Conservation (phyloP, 2,113 vertebrate genomes). For the Carettochelys insculpta region DNA sequence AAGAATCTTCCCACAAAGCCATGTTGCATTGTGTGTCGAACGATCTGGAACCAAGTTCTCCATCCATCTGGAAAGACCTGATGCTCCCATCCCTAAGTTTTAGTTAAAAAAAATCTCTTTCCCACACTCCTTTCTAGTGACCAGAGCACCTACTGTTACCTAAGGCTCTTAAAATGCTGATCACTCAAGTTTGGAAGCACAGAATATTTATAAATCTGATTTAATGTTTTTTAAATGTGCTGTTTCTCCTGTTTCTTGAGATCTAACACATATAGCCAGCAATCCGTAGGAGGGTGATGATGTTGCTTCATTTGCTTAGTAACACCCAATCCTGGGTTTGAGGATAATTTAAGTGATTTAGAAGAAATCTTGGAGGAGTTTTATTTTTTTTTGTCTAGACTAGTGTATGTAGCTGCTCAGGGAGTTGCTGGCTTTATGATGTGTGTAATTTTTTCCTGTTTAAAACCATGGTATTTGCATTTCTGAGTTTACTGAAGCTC, state of each 20-base stretch:
- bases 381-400: fast-evolving
- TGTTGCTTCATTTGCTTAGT: fast-evolving
- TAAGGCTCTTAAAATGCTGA: neutral
- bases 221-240: neutral
- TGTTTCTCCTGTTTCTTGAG: neutral
- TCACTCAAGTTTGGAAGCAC: neutral
- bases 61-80: neutral
- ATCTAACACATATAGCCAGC: neutral
- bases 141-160: neutral
- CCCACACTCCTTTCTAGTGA: fast-evolving
- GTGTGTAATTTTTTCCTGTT: neutral
- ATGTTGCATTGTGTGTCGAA: neutral
- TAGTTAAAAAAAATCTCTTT: neutral
- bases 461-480: fast-evolving
- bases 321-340: fast-evolving
- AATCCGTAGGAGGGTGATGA: neutral
- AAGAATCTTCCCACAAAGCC: fast-evolving
- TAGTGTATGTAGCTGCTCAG: fast-evolving
- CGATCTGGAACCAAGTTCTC: fast-evolving
- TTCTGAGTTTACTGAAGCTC: neutral
- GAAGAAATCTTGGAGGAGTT: neutral
- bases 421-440: neutral
- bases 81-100: neutral
- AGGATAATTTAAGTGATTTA: neutral
- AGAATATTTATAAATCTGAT: neutral